A percentile compares a stretch with the other conserved stretches of the same genome.
phyloP scores from a whole-genome alignment of 2,113 vertebrate species.

The Limanda limanda region DNA sequence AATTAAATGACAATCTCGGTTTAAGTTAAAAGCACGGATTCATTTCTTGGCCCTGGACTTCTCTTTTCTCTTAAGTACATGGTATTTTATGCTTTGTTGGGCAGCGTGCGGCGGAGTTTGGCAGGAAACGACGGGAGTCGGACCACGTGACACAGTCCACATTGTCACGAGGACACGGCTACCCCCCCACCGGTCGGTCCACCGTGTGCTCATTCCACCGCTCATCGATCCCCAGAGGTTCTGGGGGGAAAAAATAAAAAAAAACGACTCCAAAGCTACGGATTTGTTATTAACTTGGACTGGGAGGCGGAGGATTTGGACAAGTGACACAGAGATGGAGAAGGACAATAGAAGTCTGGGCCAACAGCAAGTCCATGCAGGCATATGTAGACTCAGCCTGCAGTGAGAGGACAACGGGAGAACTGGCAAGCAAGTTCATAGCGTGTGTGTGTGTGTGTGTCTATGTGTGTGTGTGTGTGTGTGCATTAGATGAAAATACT shows the following conservation, averaged over 20 bases:
- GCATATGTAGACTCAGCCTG: background rate
- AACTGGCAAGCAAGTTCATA: background rate
- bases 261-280: slow-evolving; percentile 39
- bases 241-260: slow-evolving; percentile 34
- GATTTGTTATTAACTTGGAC: slow-evolving; percentile 38
- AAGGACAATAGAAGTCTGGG: slow-evolving; percentile 27
- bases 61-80: slow-evolving; percentile 4
- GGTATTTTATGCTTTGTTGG: slow-evolving; percentile 36
- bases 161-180: slow-evolving; percentile 49
- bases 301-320: slow-evolving; percentile 43
- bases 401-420: background rate
- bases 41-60: slow-evolving; percentile 6
- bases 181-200: slow-evolving; percentile 44
- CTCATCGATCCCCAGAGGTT: slow-evolving; percentile 54
- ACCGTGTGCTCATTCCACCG: slow-evolving; percentile 41
- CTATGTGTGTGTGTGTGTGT: slow-evolving; percentile 6
- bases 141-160: slow-evolving; percentile 49
- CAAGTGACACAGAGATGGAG: slow-evolving; percentile 6
- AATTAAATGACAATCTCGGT: slow-evolving; percentile 48
- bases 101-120: slow-evolving; percentile 31
- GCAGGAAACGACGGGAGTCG: slow-evolving; percentile 31
- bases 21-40: slow-evolving; percentile 39
- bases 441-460: slow-evolving; percentile 6
- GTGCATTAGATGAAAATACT: slow-evolving; percentile 63
- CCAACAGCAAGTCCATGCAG: slow-evolving; percentile 16